Conservation (phyloP, 2,797 vertebrate species). For the Pterois miles region DNA sequence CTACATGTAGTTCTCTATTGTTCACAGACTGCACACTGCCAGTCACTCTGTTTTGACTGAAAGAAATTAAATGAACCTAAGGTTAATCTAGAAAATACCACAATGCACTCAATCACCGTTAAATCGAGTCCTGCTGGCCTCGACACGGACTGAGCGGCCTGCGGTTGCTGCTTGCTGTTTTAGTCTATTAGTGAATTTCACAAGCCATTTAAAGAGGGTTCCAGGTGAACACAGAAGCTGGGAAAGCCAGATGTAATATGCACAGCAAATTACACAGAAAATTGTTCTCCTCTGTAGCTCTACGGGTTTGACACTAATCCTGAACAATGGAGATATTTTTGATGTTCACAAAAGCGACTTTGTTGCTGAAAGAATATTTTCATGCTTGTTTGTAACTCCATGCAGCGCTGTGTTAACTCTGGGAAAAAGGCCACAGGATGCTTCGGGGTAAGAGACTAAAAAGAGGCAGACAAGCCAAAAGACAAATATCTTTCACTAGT, state of each 20-base stretch:
- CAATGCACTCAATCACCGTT: slow-evolving; percentile 35
- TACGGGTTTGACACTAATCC: slow-evolving; percentile 32
- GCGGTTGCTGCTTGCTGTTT: slow-evolving; percentile 17
- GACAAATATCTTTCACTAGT: slow-evolving; percentile 22
- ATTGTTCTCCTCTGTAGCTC: slow-evolving; percentile 8
- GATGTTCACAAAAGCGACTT: slow-evolving; percentile 37
- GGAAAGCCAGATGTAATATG: slow-evolving; percentile 46
- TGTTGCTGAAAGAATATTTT: slow-evolving; percentile 34
- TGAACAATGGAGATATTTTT: slow-evolving; percentile 47
- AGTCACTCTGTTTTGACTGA: slow-evolving; percentile 50
- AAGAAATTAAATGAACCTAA: slow-evolving; percentile 58
- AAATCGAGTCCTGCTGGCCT: slow-evolving; percentile 38
- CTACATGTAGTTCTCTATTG: slow-evolving; percentile 13
- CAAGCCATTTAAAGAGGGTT: slow-evolving; percentile 58
- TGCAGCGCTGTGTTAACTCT: slow-evolving; percentile 24
- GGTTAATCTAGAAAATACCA: slow-evolving; percentile 61
- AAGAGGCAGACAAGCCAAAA: slow-evolving; percentile 29
- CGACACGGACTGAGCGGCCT: slow-evolving; percentile 12
- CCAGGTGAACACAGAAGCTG: slow-evolving; percentile 47
- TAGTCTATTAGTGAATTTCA: slow-evolving; percentile 61
- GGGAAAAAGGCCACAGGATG: slow-evolving; percentile 52
- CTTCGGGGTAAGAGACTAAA: slow-evolving; percentile 46
- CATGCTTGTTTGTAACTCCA: slow-evolving; percentile 38
- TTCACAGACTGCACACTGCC: slow-evolving; percentile 24
- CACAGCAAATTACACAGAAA: slow-evolving; percentile 46